phyloP scores from a whole-genome alignment of 1,140 invertebrate species.

The Bilobella aurantiaca region DNA sequence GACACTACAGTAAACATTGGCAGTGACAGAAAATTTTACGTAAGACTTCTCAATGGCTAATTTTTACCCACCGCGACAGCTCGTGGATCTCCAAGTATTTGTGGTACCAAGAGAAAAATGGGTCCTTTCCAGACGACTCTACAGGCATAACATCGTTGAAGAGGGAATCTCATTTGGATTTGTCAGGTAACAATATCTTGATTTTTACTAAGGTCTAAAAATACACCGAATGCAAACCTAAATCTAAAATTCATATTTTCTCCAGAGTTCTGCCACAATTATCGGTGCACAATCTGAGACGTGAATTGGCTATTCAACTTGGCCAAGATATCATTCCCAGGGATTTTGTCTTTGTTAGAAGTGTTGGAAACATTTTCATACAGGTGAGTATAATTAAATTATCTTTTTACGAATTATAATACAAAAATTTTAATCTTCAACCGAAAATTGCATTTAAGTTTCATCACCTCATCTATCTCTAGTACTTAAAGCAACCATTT shows the following conservation, averaged over 20 bases:
- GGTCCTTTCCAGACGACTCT: conserved; percentile 33
- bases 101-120: conserved; percentile 35
- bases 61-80: too few species aligned
- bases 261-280: conserved; percentile 34
- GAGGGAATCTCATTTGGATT: conserved; percentile 35
- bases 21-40: too few species aligned
- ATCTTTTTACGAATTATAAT: too few species aligned
- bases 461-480: too few species aligned
- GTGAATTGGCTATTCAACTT: conserved; percentile 34
- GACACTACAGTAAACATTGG: too few species aligned
- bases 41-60: background rate
- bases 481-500: too few species aligned
- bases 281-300: conserved; percentile 33
- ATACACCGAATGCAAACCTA: background rate
- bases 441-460: too few species aligned
- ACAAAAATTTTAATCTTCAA: too few species aligned
- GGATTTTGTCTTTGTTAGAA: conserved; percentile 35
- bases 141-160: conserved; percentile 34
- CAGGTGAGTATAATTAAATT: conserved; percentile 32
- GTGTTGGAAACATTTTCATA: conserved; percentile 36
- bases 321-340: conserved; percentile 34
- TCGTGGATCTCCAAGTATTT: conserved; percentile 36
- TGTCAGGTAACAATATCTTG: conserved; percentile 32
- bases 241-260: too few species aligned
- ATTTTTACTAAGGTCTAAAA: too few species aligned